These are phyloP conservation scores for Astyanax mexicanus DNA, from an alignment of 2,797 vertebrate species.

Conservation along the genomic window DNA sequence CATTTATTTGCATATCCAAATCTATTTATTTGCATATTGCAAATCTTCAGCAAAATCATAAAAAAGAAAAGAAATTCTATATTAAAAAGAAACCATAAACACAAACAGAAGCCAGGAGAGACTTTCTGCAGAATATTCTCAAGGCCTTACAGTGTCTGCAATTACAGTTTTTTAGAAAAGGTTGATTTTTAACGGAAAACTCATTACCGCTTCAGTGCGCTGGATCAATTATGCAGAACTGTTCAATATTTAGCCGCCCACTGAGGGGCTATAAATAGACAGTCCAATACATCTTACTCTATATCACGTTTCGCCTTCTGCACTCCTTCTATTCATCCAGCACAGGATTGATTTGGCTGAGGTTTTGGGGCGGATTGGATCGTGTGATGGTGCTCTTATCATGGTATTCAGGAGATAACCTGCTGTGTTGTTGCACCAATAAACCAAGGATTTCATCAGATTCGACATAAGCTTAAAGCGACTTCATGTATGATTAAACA, in stretches of 20 bases:
- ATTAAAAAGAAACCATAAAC: no score
- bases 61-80: no score
- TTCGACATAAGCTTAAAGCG: not conserved
- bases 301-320: not conserved
- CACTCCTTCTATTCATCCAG: constrained; percentile 1
- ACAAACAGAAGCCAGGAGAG: not conserved
- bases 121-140: not conserved
- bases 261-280: constrained; percentile 2
- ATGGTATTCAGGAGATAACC: not conserved
- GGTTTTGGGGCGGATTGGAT: not conserved
- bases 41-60: no score
- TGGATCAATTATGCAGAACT: constrained; percentile 26
- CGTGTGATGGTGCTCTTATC: not conserved
- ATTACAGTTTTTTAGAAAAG: not conserved
- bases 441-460: constrained; percentile 1
- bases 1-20: no score
- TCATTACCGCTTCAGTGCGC: not conserved
- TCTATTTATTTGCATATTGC: no score
- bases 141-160: not conserved
- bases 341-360: not conserved
- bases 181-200: not conserved
- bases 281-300: constrained; percentile 1
- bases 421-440: not conserved
- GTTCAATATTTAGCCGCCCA: constrained; percentile 10
- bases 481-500: not conserved